These are phyloP conservation scores for Strigamia crassipes DNA, from an alignment of 2,888 invertebrate species.

Conservation along the genomic window DNA sequence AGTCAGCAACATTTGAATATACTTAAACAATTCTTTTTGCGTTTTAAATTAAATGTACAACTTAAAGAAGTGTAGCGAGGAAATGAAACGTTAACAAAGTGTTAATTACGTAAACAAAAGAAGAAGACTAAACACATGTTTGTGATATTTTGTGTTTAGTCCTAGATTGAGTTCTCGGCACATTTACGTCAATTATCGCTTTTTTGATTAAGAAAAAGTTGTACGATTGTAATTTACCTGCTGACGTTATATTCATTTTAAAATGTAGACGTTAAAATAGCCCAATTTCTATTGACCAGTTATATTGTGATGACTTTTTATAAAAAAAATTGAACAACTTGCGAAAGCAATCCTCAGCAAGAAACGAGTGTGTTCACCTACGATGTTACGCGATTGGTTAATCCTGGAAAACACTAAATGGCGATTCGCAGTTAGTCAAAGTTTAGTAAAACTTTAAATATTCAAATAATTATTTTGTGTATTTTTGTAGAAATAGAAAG, in stretches of 20 bases:
- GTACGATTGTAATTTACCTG: slow-evolving; percentile 46
- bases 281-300: not conserved
- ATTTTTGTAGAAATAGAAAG: too few species aligned
- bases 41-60: not conserved
- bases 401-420: too few species aligned
- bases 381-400: too few species aligned
- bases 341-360: too few species aligned
- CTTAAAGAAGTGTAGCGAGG: not conserved
- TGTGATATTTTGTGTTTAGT: not conserved
- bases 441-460: too few species aligned
- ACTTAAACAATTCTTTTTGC: too few species aligned
- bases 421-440: too few species aligned
- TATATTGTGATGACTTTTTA: too few species aligned
- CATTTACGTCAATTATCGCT: not conserved
- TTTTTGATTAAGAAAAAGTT: not conserved
- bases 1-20: not conserved
- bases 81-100: not conserved
- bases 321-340: too few species aligned
- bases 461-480: too few species aligned
- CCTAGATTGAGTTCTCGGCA: not conserved
- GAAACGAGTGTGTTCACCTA: too few species aligned
- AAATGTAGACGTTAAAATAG: not conserved
- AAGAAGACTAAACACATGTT: too few species aligned
- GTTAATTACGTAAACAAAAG: not conserved
- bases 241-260: slow-evolving; percentile 51